Evolutionary conservation across 1,140 invertebrate species (phyloP), one percentile per base, ranked within the genome.

Genomic region (Bilobella aurantiaca): DNA sequence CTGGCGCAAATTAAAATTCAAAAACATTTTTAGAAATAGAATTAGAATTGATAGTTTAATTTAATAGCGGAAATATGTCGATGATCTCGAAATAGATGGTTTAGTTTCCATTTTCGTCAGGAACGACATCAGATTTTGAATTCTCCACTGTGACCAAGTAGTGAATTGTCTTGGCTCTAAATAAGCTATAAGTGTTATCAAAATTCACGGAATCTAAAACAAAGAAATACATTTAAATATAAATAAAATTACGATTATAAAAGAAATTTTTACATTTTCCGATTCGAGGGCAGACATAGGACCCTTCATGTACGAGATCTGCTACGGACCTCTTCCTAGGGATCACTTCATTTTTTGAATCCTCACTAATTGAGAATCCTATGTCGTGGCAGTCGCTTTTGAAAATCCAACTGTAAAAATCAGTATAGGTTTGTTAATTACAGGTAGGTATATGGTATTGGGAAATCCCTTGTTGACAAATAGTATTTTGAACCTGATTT

Each of bases 381-480:
- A 67, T 67, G 49, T 67, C 65, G 46, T 60, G 47, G 49, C 31
- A 25, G 2, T 62, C 46, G 8, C 60, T 67, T 56, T 37, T 12
- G 60, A 67, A 67, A 21, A 30, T 63, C 59, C 60, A 67, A n/a
- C 65, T 67, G 28, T 1, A 61, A 37, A 37, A 61, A n/a, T n/a
- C n/a, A n/a, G n/a, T n/a, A n/a, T n/a, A n/a, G n/a, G n/a, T n/a
- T n/a, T n/a, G n/a, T n/a, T n/a, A n/a, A n/a, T n/a, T n/a, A n/a
- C n/a, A n/a, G n/a, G n/a, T n/a, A n/a, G n/a, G n/a, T n/a, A n/a
- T n/a, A n/a, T n/a, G n/a, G n/a, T n/a, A n/a, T n/a, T n/a, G n/a
- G n/a, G n/a, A n/a, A n/a, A n/a, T n/a, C n/a, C n/a, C n/a, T n/a
- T n/a, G n/a, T n/a, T n/a, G n/a, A n/a, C n/a, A n/a, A n/a, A n/a